Evolutionary conservation across 2,797 vertebrate genomes (phyloP), one percentile per base, ranked within the genome.

Genomic region (Phalloptychus januarius): DNA sequence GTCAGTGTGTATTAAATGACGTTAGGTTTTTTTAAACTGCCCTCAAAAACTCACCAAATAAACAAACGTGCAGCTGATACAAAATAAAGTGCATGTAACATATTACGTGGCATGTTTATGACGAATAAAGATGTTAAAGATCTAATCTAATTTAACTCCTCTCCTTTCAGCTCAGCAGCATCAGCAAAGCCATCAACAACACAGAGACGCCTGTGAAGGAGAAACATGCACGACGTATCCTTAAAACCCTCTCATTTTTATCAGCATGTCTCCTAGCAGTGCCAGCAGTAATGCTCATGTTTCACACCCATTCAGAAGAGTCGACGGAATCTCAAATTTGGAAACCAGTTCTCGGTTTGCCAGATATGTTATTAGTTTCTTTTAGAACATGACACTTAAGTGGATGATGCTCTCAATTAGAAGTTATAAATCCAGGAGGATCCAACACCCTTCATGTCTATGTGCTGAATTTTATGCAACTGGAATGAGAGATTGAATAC

Each of bases 181-280:
- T 99, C 95, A 98, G 97, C 95, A 99, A 99, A 92, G 98, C 98
- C 93, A 99, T 99, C 92, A 99, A 96, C 89, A 93, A 95, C 0
- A 91, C 96, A 56, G 98, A 99, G 91, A 97, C 95, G 0, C 98
- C 98, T 0, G 97, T 99, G 89, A 99, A 99, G 93, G 98, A 99
- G 94, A 99, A 99, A 42, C 98, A 99, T 74, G 98, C 96, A 7
- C 96, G 98, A 54, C 95, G 98, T 99, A 99, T 99, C 98, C 97
- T 99, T 96, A 40, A 31, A 75, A 5, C 12, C 5, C 42, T 23
- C n/a, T 71, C 8, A 36, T 56, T 72, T 45, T 33, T 16, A 42
- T 38, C 36, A 65, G n/a, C n/a, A n/a, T 61, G 31, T 63, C 61
- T 20, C 7, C 20, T 36, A 36, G 31, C 61, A 63, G 58, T 7